phyloP scores from a whole-genome alignment of 2,113 vertebrate species.

The Piprites chloris region DNA sequence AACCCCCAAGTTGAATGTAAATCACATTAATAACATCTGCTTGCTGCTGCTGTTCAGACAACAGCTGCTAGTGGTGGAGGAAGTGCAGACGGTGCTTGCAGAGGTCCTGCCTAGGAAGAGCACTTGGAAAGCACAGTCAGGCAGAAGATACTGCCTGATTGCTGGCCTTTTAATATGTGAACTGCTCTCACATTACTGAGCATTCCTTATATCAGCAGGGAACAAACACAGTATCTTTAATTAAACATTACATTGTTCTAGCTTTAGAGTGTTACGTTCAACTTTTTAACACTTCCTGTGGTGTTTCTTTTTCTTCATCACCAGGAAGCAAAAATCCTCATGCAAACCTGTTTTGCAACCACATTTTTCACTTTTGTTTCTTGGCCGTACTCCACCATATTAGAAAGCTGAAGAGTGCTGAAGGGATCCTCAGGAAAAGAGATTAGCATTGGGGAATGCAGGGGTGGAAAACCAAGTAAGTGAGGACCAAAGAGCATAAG shows the following conservation, averaged over 20 bases:
- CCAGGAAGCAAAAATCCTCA: neutral
- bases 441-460: neutral
- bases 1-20: neutral
- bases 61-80: neutral
- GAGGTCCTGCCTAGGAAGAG: neutral
- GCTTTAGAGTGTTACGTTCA: neutral
- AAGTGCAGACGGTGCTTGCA: neutral
- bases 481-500: neutral
- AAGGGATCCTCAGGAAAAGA: neutral
- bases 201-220: neutral
- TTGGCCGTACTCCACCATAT: neutral
- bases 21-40: neutral
- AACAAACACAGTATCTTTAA: neutral
- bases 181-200: neutral
- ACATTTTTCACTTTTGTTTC: neutral
- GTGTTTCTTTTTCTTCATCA: neutral
- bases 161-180: neutral
- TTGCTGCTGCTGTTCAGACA: neutral
- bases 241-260: neutral
- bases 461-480: neutral
- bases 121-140: neutral
- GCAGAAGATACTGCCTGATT: neutral
- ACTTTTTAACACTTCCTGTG: neutral
- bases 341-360: neutral
- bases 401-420: neutral